These are phyloP conservation scores for Phyto melanocephala DNA, from an alignment of 2,888 invertebrate species.

Conservation along the genomic window DNA sequence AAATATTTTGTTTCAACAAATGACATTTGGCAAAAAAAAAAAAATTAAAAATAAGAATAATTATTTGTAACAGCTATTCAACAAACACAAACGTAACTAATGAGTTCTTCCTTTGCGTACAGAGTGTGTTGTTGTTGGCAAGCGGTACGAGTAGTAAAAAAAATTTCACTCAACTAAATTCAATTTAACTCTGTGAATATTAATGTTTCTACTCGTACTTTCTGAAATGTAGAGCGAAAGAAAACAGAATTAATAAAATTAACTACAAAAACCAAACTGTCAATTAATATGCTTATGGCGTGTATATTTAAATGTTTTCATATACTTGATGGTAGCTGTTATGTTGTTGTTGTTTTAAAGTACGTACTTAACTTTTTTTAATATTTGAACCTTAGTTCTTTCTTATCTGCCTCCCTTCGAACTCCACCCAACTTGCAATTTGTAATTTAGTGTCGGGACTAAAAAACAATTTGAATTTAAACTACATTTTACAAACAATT, in stretches of 20 bases:
- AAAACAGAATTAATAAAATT: conserved; percentile 20
- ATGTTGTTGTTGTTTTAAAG: too few relatives aligned
- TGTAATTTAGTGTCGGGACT: conserved; percentile 25
- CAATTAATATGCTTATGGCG: conserved; percentile 65
- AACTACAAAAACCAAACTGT: conserved; percentile 53
- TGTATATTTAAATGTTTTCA: conserved; percentile 42
- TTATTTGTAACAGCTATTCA: neutral
- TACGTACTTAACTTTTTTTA: neutral
- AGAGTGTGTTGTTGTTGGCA: conserved; percentile 11
- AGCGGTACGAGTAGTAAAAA: neutral
- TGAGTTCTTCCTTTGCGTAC: neutral
- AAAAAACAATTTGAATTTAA: conserved; percentile 36
- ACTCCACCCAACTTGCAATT: neutral
- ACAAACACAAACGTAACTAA: conserved; percentile 22
- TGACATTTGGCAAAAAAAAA: conserved; percentile 25
- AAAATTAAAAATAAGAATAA: neutral
- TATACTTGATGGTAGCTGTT: neutral
- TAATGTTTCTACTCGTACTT: conserved; percentile 14
- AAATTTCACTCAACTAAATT: conserved; percentile 30
- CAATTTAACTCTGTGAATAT: conserved; percentile 35
- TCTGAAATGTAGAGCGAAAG: neutral
- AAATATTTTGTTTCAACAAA: conserved; percentile 24
- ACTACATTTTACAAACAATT: neutral
- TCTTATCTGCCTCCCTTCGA: neutral
- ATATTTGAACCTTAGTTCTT: too few relatives aligned